Percentiles rank a stretch among this genome's conserved stretches.
Evolutionary conservation across 2,888 invertebrate genomes (phyloP).

Genomic region (Drosophila multiciliata): DNA sequence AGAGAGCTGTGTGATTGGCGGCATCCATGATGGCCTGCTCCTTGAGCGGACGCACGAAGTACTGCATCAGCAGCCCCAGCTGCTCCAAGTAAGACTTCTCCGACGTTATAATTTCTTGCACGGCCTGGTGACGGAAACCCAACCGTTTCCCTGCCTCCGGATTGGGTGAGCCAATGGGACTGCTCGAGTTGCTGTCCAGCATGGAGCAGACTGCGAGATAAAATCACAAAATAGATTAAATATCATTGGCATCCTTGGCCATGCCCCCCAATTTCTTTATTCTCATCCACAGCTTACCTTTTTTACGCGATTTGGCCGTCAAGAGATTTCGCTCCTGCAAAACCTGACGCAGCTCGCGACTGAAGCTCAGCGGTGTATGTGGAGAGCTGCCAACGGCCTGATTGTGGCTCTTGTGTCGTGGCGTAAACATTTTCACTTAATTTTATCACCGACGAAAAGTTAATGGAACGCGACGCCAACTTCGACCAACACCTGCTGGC

Average conservation of each 20-base stretch:
- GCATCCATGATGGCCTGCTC: conserved; percentile 86
- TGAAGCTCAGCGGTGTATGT: conserved; percentile 86
- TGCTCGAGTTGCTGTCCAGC: conserved; percentile 84
- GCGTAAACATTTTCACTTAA: conserved; percentile 75
- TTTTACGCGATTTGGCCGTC: conserved; percentile 87
- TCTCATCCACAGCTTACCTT: conserved; percentile 84
- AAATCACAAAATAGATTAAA: background rate
- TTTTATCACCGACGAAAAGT: conserved; percentile 29
- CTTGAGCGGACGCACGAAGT: conserved; percentile 87
- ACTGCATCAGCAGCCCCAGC: conserved; percentile 88
- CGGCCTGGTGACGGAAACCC: conserved; percentile 86
- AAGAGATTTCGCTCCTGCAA: conserved; percentile 88
- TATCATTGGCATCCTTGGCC: background rate
- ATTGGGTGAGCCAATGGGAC: conserved; percentile 69
- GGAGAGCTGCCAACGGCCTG: conserved; percentile 57
- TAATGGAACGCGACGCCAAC: conserved; percentile 60
- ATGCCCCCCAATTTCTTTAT: background rate
- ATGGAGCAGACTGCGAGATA: conserved; percentile 86
- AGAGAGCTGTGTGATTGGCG: conserved; percentile 86
- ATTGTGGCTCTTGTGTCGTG: conserved; percentile 59
- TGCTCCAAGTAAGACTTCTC: conserved; percentile 90
- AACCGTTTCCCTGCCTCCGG: conserved; percentile 81
- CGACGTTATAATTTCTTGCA: conserved; percentile 89
- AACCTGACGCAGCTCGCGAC: conserved; percentile 87
- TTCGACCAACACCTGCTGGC: conserved; percentile 62